These are phyloP conservation scores for Porites lutea DNA, from an alignment of 64 coral and sea anemone species.

Conservation along the genomic window DNA sequence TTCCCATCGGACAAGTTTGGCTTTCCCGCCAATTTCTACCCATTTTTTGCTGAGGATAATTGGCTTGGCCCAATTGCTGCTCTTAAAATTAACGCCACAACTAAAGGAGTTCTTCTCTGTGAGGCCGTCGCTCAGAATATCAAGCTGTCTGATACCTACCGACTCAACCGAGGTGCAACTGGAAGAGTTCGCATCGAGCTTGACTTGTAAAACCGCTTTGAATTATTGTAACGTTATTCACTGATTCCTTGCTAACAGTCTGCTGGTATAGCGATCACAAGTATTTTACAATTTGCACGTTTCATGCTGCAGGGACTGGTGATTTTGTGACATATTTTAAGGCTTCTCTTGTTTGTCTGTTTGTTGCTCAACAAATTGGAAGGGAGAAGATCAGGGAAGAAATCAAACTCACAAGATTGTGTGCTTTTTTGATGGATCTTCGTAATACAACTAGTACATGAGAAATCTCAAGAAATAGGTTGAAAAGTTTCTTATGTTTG, in stretches of 20 bases:
- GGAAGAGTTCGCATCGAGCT: slow-evolving; percentile 77
- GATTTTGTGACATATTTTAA: background rate
- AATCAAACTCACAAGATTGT: background rate
- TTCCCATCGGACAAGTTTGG: slow-evolving; percentile 60
- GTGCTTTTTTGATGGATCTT: background rate
- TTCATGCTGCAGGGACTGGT: background rate
- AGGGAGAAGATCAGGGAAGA: too few species aligned
- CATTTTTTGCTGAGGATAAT: slow-evolving; percentile 60
- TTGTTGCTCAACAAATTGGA: background rate
- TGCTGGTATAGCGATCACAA: background rate
- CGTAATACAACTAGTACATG: background rate
- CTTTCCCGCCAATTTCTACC: slow-evolving; percentile 78
- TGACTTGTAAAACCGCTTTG: background rate
- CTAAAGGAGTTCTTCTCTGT: slow-evolving; percentile 21
- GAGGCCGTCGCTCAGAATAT: slow-evolving; percentile 77
- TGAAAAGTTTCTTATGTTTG: background rate
- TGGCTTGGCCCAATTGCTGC: slow-evolving; percentile 85
- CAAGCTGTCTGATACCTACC: slow-evolving; percentile 65
- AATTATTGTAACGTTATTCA: background rate
- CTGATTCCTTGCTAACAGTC: background rate
- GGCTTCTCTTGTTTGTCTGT: background rate
- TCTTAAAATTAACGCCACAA: slow-evolving; percentile 51
- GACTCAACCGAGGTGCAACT: slow-evolving; percentile 77
- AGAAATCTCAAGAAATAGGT: background rate
- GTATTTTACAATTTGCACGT: background rate